Evolutionary conservation across 2,888 invertebrate species (phyloP).

Genomic region (Zootermopsis nevadensis): DNA sequence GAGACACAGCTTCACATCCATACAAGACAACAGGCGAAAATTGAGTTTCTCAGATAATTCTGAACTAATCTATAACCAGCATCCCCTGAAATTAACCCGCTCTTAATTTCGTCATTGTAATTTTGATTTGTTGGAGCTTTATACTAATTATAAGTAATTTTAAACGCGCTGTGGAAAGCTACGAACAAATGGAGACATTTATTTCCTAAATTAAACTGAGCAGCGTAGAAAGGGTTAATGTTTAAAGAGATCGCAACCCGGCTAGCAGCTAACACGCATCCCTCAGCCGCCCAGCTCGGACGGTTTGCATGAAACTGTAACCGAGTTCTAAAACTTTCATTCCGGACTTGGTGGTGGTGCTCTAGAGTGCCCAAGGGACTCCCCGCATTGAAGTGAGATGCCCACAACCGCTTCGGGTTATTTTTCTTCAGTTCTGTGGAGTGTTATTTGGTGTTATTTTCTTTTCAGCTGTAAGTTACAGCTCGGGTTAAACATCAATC

Average conservation of each 20-base stretch:
- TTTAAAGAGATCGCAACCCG: neutral
- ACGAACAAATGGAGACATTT: too few relatives aligned
- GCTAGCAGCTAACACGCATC: neutral
- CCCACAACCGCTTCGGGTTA: slow-evolving; percentile 1
- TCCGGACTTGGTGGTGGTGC: neutral
- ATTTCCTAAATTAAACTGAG: too few relatives aligned
- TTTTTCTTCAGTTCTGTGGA: slow-evolving; percentile 40
- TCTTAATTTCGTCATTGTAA: too few relatives aligned
- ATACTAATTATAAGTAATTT: too few relatives aligned
- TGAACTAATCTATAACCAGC: too few relatives aligned
- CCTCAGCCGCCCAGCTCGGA: slow-evolving; percentile 12
- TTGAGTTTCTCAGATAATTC: too few relatives aligned
- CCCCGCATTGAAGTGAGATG: slow-evolving; percentile 27
- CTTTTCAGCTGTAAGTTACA: slow-evolving; percentile 53
- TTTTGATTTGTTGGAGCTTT: too few relatives aligned
- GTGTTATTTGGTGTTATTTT: slow-evolving; percentile 54
- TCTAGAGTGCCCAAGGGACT: slow-evolving; percentile 31
- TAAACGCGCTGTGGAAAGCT: too few relatives aligned
- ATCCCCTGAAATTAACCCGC: too few relatives aligned
- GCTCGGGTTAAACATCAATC: slow-evolving; percentile 52
- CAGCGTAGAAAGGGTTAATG: too few relatives aligned
- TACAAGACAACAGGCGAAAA: too few relatives aligned
- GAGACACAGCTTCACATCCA: too few relatives aligned
- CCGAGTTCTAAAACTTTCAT: slow-evolving; percentile 30
- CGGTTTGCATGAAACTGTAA: slow-evolving; percentile 28